Evolutionary conservation across 1,140 invertebrate species (phyloP).

Genomic region (Leptonema lineaticorne): DNA sequence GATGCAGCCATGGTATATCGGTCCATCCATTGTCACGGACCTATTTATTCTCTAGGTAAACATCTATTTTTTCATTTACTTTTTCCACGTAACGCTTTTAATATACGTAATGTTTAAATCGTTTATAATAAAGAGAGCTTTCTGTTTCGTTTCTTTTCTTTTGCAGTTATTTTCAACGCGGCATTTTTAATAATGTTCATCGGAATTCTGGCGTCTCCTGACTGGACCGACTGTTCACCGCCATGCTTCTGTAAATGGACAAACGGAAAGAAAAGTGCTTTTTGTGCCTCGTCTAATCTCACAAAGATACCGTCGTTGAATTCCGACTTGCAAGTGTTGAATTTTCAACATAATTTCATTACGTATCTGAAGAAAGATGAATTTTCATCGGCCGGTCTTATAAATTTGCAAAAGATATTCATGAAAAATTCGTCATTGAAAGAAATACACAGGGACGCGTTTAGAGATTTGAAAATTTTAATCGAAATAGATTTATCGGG

Average conservation of each 20-base stretch:
- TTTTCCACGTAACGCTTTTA: not conserved
- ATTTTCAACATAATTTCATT: conserved; percentile 73
- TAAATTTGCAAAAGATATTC: conserved; percentile 77
- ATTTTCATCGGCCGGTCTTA: conserved; percentile 68
- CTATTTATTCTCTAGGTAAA: conserved; percentile 16
- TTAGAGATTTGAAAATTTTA: conserved; percentile 75
- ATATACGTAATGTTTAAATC: no score
- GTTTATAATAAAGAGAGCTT: no score
- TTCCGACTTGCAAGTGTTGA: conserved; percentile 75
- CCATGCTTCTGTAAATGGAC: conserved; percentile 80
- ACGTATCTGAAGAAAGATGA: conserved; percentile 67
- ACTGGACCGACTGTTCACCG: conserved; percentile 73
- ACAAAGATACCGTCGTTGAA: conserved; percentile 68
- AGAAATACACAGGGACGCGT: conserved; percentile 71
- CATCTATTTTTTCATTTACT: not conserved
- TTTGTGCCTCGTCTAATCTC: conserved; percentile 70
- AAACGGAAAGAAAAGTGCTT: conserved; percentile 76
- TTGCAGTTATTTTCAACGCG: conserved; percentile 35
- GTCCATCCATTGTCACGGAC: conserved; percentile 21
- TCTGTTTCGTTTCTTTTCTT: no score
- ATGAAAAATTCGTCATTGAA: conserved; percentile 66
- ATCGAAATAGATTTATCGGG: conserved; percentile 79
- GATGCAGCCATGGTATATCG: conserved; percentile 32
- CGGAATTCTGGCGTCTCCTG: conserved; percentile 44
- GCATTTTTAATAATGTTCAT: conserved; percentile 34